phyloP scores from a whole-genome alignment of 2,797 vertebrate species.

The Ctenopoma multispine region DNA sequence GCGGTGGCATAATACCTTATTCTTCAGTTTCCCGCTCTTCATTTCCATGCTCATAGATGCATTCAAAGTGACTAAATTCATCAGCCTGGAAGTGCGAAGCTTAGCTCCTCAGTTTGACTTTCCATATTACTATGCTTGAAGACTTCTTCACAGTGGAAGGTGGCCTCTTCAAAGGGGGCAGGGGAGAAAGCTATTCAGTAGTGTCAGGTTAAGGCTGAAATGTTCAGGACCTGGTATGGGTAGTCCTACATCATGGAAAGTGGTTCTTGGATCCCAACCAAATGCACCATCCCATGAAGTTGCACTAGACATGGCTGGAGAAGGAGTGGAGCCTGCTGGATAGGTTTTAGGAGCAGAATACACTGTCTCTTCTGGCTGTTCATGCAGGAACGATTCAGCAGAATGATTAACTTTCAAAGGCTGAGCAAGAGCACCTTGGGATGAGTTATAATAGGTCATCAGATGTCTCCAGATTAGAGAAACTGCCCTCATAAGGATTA shows the following conservation, averaged over 20 bases:
- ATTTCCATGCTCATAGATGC: constrained; percentile 23
- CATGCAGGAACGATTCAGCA: not conserved
- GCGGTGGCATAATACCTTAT: not conserved
- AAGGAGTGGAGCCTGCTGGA: not conserved
- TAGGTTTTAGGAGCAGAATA: not conserved
- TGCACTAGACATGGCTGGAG: not conserved
- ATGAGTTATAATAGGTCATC: not conserved
- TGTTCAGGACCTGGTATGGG: not conserved
- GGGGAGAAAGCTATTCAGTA: not conserved
- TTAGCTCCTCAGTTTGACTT: not conserved
- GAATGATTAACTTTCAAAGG: not conserved
- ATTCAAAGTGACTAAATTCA: constrained; percentile 10
- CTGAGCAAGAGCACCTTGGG: constrained; percentile 3
- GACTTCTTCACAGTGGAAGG: not conserved
- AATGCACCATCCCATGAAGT: not conserved
- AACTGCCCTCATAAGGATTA: constrained; percentile 8
- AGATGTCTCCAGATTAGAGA: not conserved
- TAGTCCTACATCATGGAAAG: not conserved
- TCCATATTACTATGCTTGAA: not conserved
- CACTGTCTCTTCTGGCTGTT: not conserved
- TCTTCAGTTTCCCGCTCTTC: constrained; percentile 33
- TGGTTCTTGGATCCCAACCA: not conserved
- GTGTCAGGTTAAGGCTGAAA: not conserved
- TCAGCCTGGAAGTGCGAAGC: constrained; percentile 22
- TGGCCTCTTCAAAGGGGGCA: constrained; percentile 3